A percentile compares a stretch with the other conserved stretches of the same genome.
phyloP scores from a whole-genome alignment of 2,113 vertebrate genomes.

The Triplophysa dalaica region DNA sequence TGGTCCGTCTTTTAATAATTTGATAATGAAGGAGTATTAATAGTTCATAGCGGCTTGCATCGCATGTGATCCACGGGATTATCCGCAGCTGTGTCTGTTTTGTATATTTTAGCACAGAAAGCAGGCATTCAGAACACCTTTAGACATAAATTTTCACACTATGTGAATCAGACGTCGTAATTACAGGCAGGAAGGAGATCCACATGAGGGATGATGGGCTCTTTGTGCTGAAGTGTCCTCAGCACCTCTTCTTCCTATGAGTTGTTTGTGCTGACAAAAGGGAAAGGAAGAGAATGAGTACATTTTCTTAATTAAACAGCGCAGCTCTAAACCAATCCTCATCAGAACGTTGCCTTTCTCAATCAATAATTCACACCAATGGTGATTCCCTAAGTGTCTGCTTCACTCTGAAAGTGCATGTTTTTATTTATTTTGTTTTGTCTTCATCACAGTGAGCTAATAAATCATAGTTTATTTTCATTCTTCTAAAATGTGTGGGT shows the following conservation, averaged over 20 bases:
- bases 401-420: conserved; percentile 22
- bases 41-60: conserved; percentile 63
- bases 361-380: conserved; percentile 50
- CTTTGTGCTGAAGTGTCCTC: conserved; percentile 43
- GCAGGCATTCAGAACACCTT: conserved; percentile 68
- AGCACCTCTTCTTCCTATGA: conserved; percentile 45
- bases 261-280: conserved; percentile 69
- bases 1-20: conserved; percentile 55
- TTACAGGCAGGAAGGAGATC: conserved; percentile 31
- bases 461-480: not conserved
- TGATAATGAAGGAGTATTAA: conserved; percentile 67
- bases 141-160: conserved; percentile 72
- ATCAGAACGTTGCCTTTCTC: conserved; percentile 28
- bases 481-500: not conserved
- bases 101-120: conserved; percentile 57
- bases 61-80: conserved; percentile 61
- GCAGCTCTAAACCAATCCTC: conserved; percentile 48
- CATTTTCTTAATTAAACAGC: conserved; percentile 66
- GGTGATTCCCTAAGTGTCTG: conserved; percentile 16
- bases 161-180: conserved; percentile 57
- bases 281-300: conserved; percentile 30
- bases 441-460: not conserved
- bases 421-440: conserved; percentile 4
- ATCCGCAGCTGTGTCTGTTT: conserved; percentile 60
- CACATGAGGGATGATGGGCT: not conserved